Evolutionary conservation across 2,888 invertebrate genomes (phyloP).

Genomic region (Ectemnius continuus): DNA sequence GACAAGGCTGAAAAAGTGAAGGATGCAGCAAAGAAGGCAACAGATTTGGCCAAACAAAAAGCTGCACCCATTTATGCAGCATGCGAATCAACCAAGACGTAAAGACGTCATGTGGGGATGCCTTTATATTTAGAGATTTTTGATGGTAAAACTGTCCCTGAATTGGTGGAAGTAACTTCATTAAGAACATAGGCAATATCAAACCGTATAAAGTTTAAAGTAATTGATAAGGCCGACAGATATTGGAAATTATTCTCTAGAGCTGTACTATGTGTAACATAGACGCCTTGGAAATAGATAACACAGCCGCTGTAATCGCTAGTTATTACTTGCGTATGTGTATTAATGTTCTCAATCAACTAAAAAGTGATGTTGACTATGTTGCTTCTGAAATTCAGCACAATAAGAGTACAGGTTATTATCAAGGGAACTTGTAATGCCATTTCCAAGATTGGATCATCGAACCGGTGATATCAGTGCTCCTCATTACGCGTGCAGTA

Average conservation of each 20-base stretch:
- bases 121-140: constrained; percentile 2
- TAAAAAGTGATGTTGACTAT: constrained; percentile 7
- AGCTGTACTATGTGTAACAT: not conserved
- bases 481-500: constrained; percentile 20
- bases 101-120: constrained; percentile 32
- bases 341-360: not conserved
- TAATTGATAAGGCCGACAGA: not conserved
- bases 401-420: not conserved
- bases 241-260: not conserved
- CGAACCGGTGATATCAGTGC: constrained; percentile 1
- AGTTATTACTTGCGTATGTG: too few relatives aligned
- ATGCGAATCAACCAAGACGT: constrained; percentile 74
- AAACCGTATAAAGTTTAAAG: not conserved
- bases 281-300: too few relatives aligned
- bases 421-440: not conserved
- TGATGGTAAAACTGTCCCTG: constrained; percentile 7
- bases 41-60: constrained; percentile 85
- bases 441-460: not conserved
- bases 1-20: constrained; percentile 83
- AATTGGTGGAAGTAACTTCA: not conserved
- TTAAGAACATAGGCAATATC: not conserved
- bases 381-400: not conserved
- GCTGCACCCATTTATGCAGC: constrained; percentile 78
- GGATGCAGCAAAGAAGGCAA: constrained; percentile 89
- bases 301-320: too few relatives aligned